Base-by-base conservation (phyloP, 2,797 vertebrate genomes). In the Octomys mimax region DNA sequence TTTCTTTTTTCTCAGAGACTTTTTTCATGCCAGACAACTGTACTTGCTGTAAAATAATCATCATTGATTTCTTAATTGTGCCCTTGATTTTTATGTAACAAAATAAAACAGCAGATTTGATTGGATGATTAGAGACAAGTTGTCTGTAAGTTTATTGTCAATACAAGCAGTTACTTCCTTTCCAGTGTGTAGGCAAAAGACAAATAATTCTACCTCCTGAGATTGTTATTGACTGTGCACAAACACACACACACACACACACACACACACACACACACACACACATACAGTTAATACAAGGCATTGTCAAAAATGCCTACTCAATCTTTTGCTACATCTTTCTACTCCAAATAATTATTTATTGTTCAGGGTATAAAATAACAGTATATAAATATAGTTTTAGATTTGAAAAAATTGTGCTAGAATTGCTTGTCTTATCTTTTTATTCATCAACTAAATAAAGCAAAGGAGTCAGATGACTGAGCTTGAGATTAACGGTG, bases 361-460 rank as follows among this genome's bases (percentile, higher is more conserved):
- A 54, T 52, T 91, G 94, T 91, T 92, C 42, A 86, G 10, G 8
- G 1, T 57, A 39, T 68, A 81, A 79, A 93, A 64, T 6, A 95
- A 95, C 4, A 87, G 5, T 78, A 42, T 92, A 70, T 90, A 97
- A 98, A 97, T 90, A 96, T 61, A 95, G 71, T 75, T 94, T 83
- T 95, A 93, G 62, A 77, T 89, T 85, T 92, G 64, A 39, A 75
- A 96, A 61, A 92, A 36, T 39, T 95, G 68, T 78, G 46, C 95
- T 88, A 46, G 94, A 92, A 57, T 5, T 83, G 1, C 54, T 8
- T 52, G 52, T 68, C 28, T 96, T 71, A 70, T 97, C 36, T 93
- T 97, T 54, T 97, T 66, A 64, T 24, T 52, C 66, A 85, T 96
- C 91, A 70, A 28, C 22, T 78, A 89, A 97, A 89, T 93, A 93